phyloP scores from a whole-genome alignment of 1,140 invertebrate species.

The Orius insidiosus region DNA sequence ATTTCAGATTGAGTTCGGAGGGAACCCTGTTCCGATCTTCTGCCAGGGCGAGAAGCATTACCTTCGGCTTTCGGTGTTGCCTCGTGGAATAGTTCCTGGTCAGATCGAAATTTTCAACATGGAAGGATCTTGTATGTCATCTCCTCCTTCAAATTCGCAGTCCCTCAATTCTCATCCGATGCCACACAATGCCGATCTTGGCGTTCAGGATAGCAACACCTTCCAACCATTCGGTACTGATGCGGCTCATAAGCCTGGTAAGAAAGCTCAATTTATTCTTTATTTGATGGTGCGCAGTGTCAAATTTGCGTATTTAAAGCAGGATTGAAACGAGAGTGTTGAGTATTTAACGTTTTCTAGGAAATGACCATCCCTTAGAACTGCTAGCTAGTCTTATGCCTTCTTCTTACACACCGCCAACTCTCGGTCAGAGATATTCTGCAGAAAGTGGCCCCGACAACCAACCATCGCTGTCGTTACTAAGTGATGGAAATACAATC shows the following conservation, averaged over 20 bases:
- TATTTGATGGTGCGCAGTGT: too few relatives aligned
- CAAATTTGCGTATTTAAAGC: too few relatives aligned
- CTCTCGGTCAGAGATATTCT: slow-evolving; percentile 18
- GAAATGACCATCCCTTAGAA: slow-evolving; percentile 27
- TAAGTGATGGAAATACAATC: neutral
- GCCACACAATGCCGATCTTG: too few relatives aligned
- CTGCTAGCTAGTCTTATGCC: slow-evolving; percentile 45
- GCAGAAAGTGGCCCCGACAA: slow-evolving; percentile 19
- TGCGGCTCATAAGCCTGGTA: too few relatives aligned
- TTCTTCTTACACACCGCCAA: slow-evolving; percentile 23
- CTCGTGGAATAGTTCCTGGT: slow-evolving; percentile 51
- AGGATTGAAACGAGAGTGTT: too few relatives aligned
- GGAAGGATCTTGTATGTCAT: slow-evolving; percentile 30
- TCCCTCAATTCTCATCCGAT: too few relatives aligned
- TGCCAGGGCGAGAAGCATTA: slow-evolving; percentile 66
- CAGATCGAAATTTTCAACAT: slow-evolving; percentile 49
- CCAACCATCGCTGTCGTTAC: neutral
- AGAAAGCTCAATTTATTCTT: neutral
- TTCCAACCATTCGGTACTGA: too few relatives aligned
- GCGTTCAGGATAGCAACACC: too few relatives aligned
- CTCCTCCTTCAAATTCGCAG: slow-evolving; percentile 16
- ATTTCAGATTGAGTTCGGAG: slow-evolving; percentile 62
- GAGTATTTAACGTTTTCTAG: too few relatives aligned
- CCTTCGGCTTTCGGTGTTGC: slow-evolving; percentile 61
- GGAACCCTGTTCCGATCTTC: slow-evolving; percentile 71